Base-by-base conservation (phyloP, 2,888 invertebrate genomes). In the Brachynemurus nebulosus region DNA sequence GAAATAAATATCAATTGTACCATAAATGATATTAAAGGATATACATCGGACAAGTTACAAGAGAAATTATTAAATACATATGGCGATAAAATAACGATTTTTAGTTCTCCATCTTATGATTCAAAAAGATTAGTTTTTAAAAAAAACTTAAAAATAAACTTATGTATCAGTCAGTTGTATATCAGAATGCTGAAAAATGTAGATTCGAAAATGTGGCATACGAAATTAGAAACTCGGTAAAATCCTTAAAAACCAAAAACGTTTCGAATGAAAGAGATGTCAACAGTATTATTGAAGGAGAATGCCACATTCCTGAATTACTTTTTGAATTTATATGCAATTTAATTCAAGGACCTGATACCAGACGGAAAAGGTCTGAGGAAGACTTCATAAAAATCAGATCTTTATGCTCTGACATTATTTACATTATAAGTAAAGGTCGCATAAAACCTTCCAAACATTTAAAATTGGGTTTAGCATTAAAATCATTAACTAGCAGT, bases 381-480 rank as follows among this genome's bases (percentile, higher is more conserved):
- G 33, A 44, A 14, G 25, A 38, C 6, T 18, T 19, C 8, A 21
- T 46, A 2, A 42, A 40, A 40, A 42, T 47, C 6, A 16, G 46
- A n/a, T 45, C 47, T 17, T 25, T 46, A 19, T 47, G 46, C 21
- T 11, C 16, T 11, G 46, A 46, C 20, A 42, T 36, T 25, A 34
- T 34, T 34, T 34, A 34, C 12, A 14, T 14, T 11, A 34, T 50
- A 23, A 36, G 45, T 12, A 45, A 49, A 21, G 47, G 45, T 37
- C 33, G 30, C 25, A 18, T 47, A 23, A 49, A 47, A 19, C 44
- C 50, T n/a, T 42, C 45, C 34, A 50, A 50, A 37, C 48, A 50
- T 40, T 42, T 50, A 16, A 35, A 19, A 39, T 12, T 27, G 7
- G 34, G 34, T 12, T 14, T 34, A 34, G 34, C 34, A 34, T 7